These are phyloP conservation scores for Cyphomyrus plagiostoma DNA, from an alignment of 2,113 vertebrate genomes.

Conservation along the genomic window DNA sequence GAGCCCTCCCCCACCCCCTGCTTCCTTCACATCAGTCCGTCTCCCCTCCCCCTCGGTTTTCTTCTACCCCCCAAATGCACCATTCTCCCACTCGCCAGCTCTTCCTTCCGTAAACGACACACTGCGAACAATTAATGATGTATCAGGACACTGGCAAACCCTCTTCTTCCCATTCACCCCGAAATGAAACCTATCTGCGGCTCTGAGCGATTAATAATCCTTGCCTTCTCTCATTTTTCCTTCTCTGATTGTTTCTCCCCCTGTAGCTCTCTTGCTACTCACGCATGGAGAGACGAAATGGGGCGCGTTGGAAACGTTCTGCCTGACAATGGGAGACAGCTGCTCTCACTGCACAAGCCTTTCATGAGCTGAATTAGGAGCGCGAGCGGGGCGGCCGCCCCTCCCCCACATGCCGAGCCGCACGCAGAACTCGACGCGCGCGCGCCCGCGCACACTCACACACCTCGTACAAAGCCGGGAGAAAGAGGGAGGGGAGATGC, in stretches of 20 bases:
- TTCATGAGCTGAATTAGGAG: slow-evolving; percentile 69
- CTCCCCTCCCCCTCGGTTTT: slow-evolving; percentile 22
- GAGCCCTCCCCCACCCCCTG: slow-evolving; percentile 37
- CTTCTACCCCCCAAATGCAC: slow-evolving; percentile 48
- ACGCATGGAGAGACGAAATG: slow-evolving; percentile 59
- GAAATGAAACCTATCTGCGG: slow-evolving; percentile 36
- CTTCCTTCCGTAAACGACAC: slow-evolving; percentile 37
- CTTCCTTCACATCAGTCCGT: slow-evolving; percentile 21
- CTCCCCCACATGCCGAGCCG: slow-evolving; percentile 42
- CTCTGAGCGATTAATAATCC: slow-evolving; percentile 38
- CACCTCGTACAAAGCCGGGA: slow-evolving; percentile 48
- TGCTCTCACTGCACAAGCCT: slow-evolving; percentile 61
- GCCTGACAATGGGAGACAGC: slow-evolving; percentile 71
- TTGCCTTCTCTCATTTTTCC: slow-evolving; percentile 36
- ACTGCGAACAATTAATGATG: slow-evolving; percentile 41
- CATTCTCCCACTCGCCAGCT: slow-evolving; percentile 41
- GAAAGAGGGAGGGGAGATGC: slow-evolving; percentile 37
- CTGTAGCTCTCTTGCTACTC: slow-evolving; percentile 47
- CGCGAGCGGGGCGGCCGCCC: slow-evolving; percentile 50
- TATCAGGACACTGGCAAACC: slow-evolving; percentile 49
- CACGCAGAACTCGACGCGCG: slow-evolving; percentile 42
- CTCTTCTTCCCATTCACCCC: slow-evolving; percentile 40
- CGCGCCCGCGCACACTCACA: slow-evolving; percentile 32
- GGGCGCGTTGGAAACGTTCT: slow-evolving; percentile 63
- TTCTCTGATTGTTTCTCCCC: slow-evolving; percentile 31